A percentile compares a stretch with the other conserved stretches of the same genome.
These are phyloP conservation scores for Allobates femoralis DNA, from an alignment of 2,797 vertebrate genomes.

Conservation along the genomic window DNA sequence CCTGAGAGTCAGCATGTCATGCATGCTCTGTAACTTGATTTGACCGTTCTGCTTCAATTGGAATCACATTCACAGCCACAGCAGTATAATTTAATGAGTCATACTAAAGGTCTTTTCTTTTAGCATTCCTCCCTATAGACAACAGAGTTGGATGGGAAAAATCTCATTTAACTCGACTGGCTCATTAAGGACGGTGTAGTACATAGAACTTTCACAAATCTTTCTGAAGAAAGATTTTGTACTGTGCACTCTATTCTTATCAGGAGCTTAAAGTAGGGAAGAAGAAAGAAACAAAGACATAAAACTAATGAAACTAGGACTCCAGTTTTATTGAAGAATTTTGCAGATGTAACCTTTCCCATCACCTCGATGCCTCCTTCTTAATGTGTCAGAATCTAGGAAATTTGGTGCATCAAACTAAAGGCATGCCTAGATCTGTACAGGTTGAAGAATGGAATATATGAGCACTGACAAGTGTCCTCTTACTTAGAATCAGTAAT, in stretches of 20 bases:
- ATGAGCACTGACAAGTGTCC: background rate
- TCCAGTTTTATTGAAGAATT: slow-evolving; percentile 7
- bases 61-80: slow-evolving; percentile 61
- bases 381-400: slow-evolving; percentile 3
- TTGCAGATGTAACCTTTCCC: background rate
- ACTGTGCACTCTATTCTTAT: slow-evolving; percentile 17
- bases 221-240: slow-evolving; percentile 21
- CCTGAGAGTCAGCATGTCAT: slow-evolving; percentile 61
- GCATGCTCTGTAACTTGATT: slow-evolving; percentile 57
- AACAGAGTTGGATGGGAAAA: slow-evolving; percentile 45
- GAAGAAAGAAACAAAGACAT: slow-evolving; percentile 8
- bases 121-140: slow-evolving; percentile 55
- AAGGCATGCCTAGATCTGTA: background rate
- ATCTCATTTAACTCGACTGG: slow-evolving; percentile 53
- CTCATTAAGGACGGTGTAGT: slow-evolving; percentile 51
- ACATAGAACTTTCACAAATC: slow-evolving; percentile 46
- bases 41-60: slow-evolving; percentile 63
- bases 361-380: background rate
- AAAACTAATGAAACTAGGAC: slow-evolving; percentile 2
- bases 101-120: slow-evolving; percentile 60
- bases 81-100: slow-evolving; percentile 64
- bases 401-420: background rate
- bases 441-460: background rate
- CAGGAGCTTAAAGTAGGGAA: slow-evolving; percentile 1
- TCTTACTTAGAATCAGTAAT: background rate